phyloP scores from a whole-genome alignment of 2,888 invertebrate species.

The Apeira syringaria region DNA sequence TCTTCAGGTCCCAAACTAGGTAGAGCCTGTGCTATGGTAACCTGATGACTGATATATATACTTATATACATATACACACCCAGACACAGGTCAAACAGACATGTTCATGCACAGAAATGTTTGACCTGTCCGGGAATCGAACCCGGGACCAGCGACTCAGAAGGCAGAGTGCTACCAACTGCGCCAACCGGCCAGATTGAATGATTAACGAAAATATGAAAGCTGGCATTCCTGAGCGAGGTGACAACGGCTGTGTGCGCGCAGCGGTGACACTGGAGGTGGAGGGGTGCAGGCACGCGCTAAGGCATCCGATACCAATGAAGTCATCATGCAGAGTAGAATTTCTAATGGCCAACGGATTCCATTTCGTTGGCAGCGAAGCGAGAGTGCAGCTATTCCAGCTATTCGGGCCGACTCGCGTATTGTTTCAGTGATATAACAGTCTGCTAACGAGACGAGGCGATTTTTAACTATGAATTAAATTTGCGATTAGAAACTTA shows the following conservation, averaged over 20 bases:
- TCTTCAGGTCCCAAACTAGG: too few relatives aligned
- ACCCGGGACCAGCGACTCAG: too few relatives aligned
- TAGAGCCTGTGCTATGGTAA: too few relatives aligned
- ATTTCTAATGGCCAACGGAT: constrained; percentile 77
- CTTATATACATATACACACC: too few relatives aligned
- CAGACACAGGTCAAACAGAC: too few relatives aligned
- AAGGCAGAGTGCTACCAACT: too few relatives aligned
- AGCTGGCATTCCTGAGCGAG: constrained; percentile 42
- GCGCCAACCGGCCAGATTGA: background rate
- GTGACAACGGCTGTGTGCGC: constrained; percentile 32
- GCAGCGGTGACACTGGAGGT: constrained; percentile 45
- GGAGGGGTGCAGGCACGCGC: constrained; percentile 46
- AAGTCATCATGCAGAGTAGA: constrained; percentile 73
- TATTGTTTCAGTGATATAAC: constrained; percentile 56
- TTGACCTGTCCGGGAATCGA: too few relatives aligned
- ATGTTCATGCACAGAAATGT: too few relatives aligned
- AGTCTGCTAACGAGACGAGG: constrained; percentile 28
- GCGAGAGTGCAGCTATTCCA: constrained; percentile 71
- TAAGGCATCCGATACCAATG: constrained; percentile 67
- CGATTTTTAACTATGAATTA: constrained; percentile 25
- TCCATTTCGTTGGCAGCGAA: constrained; percentile 79
- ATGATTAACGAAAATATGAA: constrained; percentile 37
- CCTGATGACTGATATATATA: too few relatives aligned
- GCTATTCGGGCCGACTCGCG: constrained; percentile 64
- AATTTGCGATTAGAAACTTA: constrained; percentile 19